Evolutionary conservation across 1,140 invertebrate genomes (phyloP).

Genomic region (Leptopilina boulardi): DNA sequence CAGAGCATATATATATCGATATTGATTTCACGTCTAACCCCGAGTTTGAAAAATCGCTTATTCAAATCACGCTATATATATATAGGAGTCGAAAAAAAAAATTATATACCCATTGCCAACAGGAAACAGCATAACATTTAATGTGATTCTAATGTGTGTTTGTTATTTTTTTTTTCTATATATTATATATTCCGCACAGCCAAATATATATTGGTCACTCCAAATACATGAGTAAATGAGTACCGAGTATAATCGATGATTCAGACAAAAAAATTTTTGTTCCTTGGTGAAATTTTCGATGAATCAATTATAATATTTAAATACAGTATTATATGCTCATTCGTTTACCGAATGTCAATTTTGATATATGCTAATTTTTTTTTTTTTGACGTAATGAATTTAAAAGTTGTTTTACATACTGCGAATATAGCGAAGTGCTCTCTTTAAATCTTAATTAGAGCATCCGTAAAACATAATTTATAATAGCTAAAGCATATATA

Average conservation of each 20-base stretch:
- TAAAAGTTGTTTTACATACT: not conserved
- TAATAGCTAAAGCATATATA: too few relatives aligned
- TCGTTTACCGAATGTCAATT: not conserved
- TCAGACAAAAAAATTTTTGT: slow-evolving; percentile 7
- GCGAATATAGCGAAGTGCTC: too few relatives aligned
- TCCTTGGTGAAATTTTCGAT: not conserved
- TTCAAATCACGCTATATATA: slow-evolving; percentile 12
- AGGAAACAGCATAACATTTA: slow-evolving; percentile 12
- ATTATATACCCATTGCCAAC: not conserved
- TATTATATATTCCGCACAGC: too few relatives aligned
- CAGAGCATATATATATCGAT: too few relatives aligned
- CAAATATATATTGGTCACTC: not conserved
- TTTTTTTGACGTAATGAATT: not conserved
- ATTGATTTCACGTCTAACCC: slow-evolving; percentile 33
- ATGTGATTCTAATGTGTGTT: slow-evolving; percentile 6
- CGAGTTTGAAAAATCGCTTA: slow-evolving; percentile 1
- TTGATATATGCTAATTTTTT: slow-evolving; percentile 14
- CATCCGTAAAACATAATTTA: too few relatives aligned
- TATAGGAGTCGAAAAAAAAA: not conserved
- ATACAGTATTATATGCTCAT: slow-evolving; percentile 19
- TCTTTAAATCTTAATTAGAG: too few relatives aligned
- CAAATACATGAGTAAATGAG: slow-evolving; percentile 7
- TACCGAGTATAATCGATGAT: slow-evolving; percentile 2
- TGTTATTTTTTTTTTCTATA: not conserved
- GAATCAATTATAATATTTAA: too few relatives aligned